Base-by-base conservation (phyloP, 1,140 invertebrate species). In the Zeugodacus cucurbitae region DNA sequence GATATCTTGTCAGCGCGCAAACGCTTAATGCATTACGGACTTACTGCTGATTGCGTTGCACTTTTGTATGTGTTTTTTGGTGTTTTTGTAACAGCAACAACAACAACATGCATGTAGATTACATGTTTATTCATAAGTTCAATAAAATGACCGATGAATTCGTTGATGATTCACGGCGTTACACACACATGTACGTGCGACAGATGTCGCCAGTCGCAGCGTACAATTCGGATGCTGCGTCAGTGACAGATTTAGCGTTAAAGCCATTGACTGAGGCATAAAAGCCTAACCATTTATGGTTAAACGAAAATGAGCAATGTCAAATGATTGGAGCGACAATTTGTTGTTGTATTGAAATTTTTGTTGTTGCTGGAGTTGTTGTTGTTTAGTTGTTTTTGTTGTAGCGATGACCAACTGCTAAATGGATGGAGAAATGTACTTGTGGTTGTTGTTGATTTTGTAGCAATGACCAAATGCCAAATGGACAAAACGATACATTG, bases 191-290 rank as follows among this genome's bases (percentile, higher is more conserved):
- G n/a, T n/a, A 22, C 70, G 37, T 20, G 37, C 70, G 17, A 6
- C 70, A 74, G 37, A 14, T n/a, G 10, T 20, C 70, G 37, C 34
- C 14, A 29, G n/a, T 8, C 6, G 62, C 62, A 64, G 70, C 26
- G 59, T 29, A 11, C 22, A 6, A 62, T 26, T 34, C 62, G 5
- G 10, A 62, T 7, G 22, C 59, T 10, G 59, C 7, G n/a, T 62
- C 62, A 14, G 62, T 32, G 62, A 11, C 10, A 32, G 62, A 17
- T 26, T 32, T n/a, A 17, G 17, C 34, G 8, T 74, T 29, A 74
- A 41, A 74, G 70, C 70, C 70, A 74, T 44, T 74, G 70, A 74
- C 37, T 74, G 41, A n/a, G 70, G 70, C 70, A n/a, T 70, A 7
- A 41, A 20, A 44, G 70, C 70, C 6, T 20, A 22, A 22, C 70